Conservation (phyloP, 2,797 vertebrate species). For the Karalla daura region DNA sequence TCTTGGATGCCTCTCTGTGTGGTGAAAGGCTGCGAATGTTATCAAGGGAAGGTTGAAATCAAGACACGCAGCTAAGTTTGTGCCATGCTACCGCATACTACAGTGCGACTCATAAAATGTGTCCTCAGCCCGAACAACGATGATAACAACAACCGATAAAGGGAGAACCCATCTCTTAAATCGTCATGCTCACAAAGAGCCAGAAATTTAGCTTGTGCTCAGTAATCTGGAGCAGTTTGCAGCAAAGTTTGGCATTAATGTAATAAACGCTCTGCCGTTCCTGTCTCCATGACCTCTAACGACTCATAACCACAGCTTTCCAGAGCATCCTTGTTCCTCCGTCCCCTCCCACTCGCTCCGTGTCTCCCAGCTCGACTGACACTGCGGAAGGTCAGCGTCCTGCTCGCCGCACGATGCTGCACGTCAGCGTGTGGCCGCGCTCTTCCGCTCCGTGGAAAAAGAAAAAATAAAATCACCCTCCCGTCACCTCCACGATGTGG, state of each 20-base stretch:
- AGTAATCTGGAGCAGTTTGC: neutral
- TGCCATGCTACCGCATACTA: neutral
- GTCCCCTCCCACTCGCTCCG: conserved; percentile 17
- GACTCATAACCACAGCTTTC: conserved; percentile 19
- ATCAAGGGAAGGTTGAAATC: neutral
- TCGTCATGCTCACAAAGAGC: neutral
- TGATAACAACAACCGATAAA: neutral
- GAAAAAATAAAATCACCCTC: conserved; percentile 44
- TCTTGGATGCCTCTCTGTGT: neutral
- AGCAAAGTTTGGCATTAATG: conserved; percentile 5
- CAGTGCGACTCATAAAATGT: neutral
- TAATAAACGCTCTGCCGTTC: neutral
- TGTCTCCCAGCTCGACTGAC: conserved; percentile 58
- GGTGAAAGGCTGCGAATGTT: neutral
- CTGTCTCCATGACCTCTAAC: conserved; percentile 14
- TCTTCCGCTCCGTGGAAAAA: conserved; percentile 47
- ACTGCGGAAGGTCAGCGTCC: conserved; percentile 49
- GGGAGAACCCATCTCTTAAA: neutral
- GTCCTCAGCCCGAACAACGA: too few species aligned
- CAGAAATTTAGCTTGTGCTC: neutral
- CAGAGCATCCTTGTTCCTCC: conserved; percentile 13
- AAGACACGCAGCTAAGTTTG: neutral
- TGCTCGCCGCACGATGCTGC: conserved; percentile 33
- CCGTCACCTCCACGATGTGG: conserved; percentile 48
- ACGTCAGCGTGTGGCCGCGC: conserved; percentile 38